These are phyloP conservation scores for Cryptoblepharus egeriae DNA, from an alignment of 2,797 vertebrate genomes.

Conservation along the genomic window DNA sequence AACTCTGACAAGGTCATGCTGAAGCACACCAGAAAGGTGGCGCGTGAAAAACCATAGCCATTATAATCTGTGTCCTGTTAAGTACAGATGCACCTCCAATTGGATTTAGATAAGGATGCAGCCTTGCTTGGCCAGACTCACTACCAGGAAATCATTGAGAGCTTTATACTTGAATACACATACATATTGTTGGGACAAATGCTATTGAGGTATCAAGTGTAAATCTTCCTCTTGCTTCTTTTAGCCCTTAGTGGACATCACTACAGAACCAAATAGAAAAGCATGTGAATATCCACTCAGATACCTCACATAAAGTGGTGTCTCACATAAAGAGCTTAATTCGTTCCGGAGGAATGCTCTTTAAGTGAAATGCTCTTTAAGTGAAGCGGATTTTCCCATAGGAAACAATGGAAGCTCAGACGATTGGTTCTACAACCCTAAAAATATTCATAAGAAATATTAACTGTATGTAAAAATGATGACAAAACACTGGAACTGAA, in stretches of 20 bases:
- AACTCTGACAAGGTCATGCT: conserved; percentile 81
- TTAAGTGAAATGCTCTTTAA: too few species aligned
- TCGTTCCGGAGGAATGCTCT: too few species aligned
- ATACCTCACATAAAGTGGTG: too few species aligned
- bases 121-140: neutral
- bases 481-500: too few species aligned
- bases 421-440: too few species aligned
- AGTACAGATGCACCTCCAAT: conserved; percentile 56
- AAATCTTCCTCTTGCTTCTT: neutral
- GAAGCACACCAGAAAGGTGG: conserved; percentile 70
- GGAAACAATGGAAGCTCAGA: too few species aligned
- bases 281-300: too few species aligned
- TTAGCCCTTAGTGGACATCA: neutral
- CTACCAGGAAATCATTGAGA: neutral
- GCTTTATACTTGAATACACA: neutral
- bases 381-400: too few species aligned
- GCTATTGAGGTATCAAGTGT: neutral
- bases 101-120: conserved; percentile 39
- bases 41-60: conserved; percentile 65
- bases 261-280: neutral
- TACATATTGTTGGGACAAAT: neutral
- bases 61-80: conserved; percentile 67
- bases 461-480: too few species aligned
- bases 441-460: too few species aligned
- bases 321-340: too few species aligned